Conservation (phyloP, 2,888 invertebrate species). For the Eulithis prunata region DNA sequence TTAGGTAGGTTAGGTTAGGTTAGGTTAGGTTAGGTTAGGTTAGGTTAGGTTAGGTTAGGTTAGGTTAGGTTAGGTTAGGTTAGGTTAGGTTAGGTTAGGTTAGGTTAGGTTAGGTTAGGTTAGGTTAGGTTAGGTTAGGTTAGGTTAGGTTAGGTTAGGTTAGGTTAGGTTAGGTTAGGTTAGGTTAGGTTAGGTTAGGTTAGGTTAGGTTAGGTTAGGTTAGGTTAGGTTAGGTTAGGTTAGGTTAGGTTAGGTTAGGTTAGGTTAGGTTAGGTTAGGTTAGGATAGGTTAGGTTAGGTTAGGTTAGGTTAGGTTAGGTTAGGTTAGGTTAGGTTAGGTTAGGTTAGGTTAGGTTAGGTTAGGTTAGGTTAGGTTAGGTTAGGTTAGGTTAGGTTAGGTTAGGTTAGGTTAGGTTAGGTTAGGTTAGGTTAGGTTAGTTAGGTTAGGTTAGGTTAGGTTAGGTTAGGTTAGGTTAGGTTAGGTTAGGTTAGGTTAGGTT, state of each 20-base stretch:
- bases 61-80: not conserved
- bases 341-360: no score
- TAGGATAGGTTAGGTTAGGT: conserved; percentile 6
- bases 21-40: conserved; percentile 18
- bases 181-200: conserved; percentile 26
- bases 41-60: not conserved
- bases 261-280: conserved; percentile 5
- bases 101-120: conserved; percentile 16
- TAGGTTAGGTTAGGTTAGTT: conserved; percentile 12
- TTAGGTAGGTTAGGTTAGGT: conserved; percentile 30
- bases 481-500: not conserved
- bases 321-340: not conserved
- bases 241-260: no score
- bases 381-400: no score
- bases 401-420: not conserved
- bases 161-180: not conserved
- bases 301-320: conserved; percentile 10
- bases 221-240: conserved; percentile 30
- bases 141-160: not conserved
- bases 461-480: conserved; percentile 6
- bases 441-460: conserved; percentile 26
- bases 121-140: not conserved
- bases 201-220: conserved; percentile 29
- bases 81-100: not conserved
- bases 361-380: not conserved